phyloP scores from a whole-genome alignment of 2,797 vertebrate species.

The Diceros bicornis region DNA sequence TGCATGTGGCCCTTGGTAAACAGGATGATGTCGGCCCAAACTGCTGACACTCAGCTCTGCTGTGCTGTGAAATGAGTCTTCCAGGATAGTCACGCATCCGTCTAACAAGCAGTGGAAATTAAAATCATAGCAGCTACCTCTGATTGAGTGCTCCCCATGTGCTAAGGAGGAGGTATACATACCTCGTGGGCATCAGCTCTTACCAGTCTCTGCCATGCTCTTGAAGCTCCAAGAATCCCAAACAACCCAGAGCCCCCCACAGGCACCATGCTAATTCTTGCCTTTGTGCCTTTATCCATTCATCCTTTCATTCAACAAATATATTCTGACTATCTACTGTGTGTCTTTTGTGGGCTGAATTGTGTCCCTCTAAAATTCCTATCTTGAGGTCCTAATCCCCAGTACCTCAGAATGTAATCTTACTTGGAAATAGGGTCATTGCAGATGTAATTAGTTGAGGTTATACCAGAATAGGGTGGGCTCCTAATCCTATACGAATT shows the following conservation, averaged over 20 bases:
- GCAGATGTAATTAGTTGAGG: background rate
- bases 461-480: background rate
- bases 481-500: background rate
- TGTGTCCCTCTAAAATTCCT: background rate
- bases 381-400: background rate
- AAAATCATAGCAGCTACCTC: background rate
- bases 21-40: background rate
- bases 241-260: background rate
- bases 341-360: background rate
- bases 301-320: background rate
- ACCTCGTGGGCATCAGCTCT: background rate
- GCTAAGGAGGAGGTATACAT: background rate
- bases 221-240: background rate
- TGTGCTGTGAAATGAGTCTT: background rate
- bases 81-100: background rate
- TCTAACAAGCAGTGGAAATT: background rate
- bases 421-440: background rate
- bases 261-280: background rate
- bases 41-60: background rate
- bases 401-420: background rate
- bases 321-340: background rate
- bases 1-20: background rate
- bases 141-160: background rate
- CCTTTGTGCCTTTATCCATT: background rate
- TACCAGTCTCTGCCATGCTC: background rate